Evolutionary conservation across 92 coral and sea anemone species (phyloP), one percentile per base, ranked within the genome.

Genomic region (Porites cylindrica): DNA sequence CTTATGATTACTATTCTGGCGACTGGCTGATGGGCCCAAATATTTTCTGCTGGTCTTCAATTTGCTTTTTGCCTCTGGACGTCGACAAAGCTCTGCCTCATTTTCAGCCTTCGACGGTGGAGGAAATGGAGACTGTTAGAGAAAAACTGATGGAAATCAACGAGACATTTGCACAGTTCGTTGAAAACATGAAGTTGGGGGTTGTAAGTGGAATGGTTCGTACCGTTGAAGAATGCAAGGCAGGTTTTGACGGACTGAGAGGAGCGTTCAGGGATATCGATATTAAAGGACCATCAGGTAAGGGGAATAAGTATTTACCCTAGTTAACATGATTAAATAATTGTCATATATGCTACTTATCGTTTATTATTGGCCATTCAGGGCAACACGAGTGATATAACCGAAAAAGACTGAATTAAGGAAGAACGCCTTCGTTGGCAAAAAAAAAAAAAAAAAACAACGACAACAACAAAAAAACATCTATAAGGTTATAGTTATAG

Each of bases 11-110:
- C 47, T 92, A 92, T 26, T 63, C 88, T 1, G 94, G 92, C 0
- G 94, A 92, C 73, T 92, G 94, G 94, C 62, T 92, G 18, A 83
- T 88, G 69, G 89, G 94, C 2, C 92, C 94, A 0, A 91, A 92
- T 72, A 88, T 92, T 19, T 92, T 92, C 80, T 92, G 94, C 65
- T 92, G 94, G 94, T 76, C 90, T 70, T 88, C 94, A 1, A 78
- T 92, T 11, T 88, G 94, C 71, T 78, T 72, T 38, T 70, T 92
- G 2, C 79, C 62, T 0, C 69, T 72, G 71, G 69, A 52, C 19
- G 79, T 88, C 13, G 75, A 17, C 7, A 8, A 8, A 13, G 69
- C 92, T 12, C 62, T 92, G 58, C 51, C 24, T 13, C 70, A 62
- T 64, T 76, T 92, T 1, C 82, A 92, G 58, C 94, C 94, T 51